A percentile compares a stretch with the other conserved stretches of the same genome.
phyloP scores from a whole-genome alignment of 2,888 invertebrate species.

The Stenoptilia bipunctidactyla region DNA sequence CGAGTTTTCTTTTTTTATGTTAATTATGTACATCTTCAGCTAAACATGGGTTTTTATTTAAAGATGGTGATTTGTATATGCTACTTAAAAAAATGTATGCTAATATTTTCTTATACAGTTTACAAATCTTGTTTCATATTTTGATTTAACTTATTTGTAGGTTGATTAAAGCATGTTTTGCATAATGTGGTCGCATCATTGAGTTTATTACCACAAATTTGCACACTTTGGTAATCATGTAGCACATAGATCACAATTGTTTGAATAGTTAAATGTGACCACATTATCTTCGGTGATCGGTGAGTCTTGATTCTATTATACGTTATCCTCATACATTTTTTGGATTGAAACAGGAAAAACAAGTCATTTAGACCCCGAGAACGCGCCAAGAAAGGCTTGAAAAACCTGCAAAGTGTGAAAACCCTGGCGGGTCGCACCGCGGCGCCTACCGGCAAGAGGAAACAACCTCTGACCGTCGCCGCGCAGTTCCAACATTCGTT shows the following conservation, averaged over 20 bases:
- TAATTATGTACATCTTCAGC: conserved; percentile 23
- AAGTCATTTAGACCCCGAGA: conserved; percentile 92
- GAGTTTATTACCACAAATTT: too few relatives aligned
- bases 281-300: conserved; percentile 2
- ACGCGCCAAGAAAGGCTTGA: conserved; percentile 87
- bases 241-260: too few relatives aligned
- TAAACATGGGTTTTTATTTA: too few relatives aligned
- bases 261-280: neutral
- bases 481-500: conserved; percentile 96
- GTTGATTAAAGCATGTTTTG: too few relatives aligned
- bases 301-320: neutral
- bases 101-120: too few relatives aligned
- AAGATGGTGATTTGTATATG: too few relatives aligned
- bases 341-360: conserved; percentile 80
- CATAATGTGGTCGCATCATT: too few relatives aligned
- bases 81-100: too few relatives aligned
- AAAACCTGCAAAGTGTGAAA: conserved; percentile 93
- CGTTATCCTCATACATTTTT: neutral
- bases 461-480: conserved; percentile 92
- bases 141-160: neutral
- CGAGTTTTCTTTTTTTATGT: conserved; percentile 27
- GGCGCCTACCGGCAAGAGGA: conserved; percentile 76
- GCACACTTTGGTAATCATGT: too few relatives aligned
- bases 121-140: neutral
- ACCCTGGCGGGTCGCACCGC: conserved; percentile 85